Base-by-base conservation (phyloP, 53 echinoderm and acorn worm genomes). In the Holothuria leucospilota region DNA sequence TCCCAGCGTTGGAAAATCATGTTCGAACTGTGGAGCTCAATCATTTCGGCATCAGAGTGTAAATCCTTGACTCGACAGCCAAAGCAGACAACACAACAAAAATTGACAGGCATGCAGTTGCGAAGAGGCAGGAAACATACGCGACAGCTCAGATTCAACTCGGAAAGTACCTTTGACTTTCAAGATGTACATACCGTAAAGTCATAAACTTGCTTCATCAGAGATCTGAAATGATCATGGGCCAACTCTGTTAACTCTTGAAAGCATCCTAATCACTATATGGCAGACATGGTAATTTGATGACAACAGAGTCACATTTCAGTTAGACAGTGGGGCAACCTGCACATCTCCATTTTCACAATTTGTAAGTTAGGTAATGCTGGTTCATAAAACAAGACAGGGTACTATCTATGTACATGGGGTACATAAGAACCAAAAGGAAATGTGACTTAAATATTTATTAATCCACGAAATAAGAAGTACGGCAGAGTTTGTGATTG, bases 301-400 rank as follows among this genome's bases (percentile, higher is more conserved):
- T 25, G 78, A 77, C 29, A 30, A 80, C 25, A 79, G 39, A 30
- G 71, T 92, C 52, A 88, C 53, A 13, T 92, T 92, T 85, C 82
- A 92, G 59, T 51, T 90, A 23, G 90, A 92, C 82, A 86, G 90
- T 67, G 92, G 90, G 61, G 77, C 92, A 63, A 86, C 74, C n/a
- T 90, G 90, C 64, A 90, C 34, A 77, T 90, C 63, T 21, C 64
- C 87, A 87, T 13, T 39, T 23, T 63, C 82, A 79, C 59, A 86
- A 26, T 20, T 69, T 28, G 27, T 62, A 52, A 86, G 29, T 63
- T 89, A 0, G 87, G 82, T 86, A 58, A 64, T n/a, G 63, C 70
- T 46, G 20, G 56, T 40, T 86, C 13, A 70, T 46, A 75, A 56
- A 82, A 90, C 66, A 39, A 79, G 51, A n/a, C 60, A 84, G 14